phyloP scores from a whole-genome alignment of 2,888 invertebrate genomes.

The Carabus problematicus region DNA sequence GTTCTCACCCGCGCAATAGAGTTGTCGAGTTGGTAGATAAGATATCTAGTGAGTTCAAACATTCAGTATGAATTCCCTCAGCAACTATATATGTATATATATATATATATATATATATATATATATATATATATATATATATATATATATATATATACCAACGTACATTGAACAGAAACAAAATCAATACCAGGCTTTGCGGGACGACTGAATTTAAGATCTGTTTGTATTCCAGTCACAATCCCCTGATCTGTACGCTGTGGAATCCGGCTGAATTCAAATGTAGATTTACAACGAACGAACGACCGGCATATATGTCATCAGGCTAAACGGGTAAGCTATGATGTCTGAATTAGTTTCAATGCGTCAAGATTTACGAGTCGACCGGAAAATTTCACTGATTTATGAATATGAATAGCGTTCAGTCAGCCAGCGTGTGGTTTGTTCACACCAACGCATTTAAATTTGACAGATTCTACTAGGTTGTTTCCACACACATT shows the following conservation, averaged over 20 bases:
- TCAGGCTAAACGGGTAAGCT: slow-evolving; percentile 24
- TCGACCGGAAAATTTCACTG: neutral
- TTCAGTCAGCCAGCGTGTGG: neutral
- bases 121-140: no score
- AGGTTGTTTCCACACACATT: no score
- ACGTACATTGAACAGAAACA: slow-evolving; percentile 14
- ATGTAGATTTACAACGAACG: slow-evolving; percentile 23
- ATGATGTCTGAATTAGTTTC: slow-evolving; percentile 27
- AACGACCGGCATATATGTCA: slow-evolving; percentile 16
- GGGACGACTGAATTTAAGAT: slow-evolving; percentile 27
- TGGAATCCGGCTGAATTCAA: slow-evolving; percentile 29
- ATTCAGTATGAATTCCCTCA: neutral
- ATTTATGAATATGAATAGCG: slow-evolving; percentile 13
- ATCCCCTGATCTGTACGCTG: slow-evolving; percentile 20
- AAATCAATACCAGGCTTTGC: slow-evolving; percentile 30
- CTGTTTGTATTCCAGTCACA: slow-evolving; percentile 31
- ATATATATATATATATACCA: no score
- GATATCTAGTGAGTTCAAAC: neutral
- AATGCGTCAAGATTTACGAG: slow-evolving; percentile 16
- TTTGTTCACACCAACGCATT: no score
- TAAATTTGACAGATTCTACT: no score
- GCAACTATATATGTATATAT: no score
- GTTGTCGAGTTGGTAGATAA: neutral
- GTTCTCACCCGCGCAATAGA: no score
- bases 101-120: no score